Evolutionary conservation across 2,888 invertebrate genomes (phyloP).

Genomic region (Volucella inanis): DNA sequence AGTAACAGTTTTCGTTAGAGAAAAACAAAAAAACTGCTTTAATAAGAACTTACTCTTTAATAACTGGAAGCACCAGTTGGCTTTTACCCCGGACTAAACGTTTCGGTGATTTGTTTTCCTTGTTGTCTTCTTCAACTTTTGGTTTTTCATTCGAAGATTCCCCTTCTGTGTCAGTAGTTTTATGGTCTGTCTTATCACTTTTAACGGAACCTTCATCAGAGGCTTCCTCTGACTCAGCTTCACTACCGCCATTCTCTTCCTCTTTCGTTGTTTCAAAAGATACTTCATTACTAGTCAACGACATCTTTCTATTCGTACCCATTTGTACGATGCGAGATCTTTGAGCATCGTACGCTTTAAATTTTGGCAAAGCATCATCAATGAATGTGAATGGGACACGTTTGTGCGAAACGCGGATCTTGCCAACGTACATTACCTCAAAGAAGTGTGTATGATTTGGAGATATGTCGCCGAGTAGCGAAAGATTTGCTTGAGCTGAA

Average conservation of each 20-base stretch:
- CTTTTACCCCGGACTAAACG: conserved; percentile 80
- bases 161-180: conserved; percentile 73
- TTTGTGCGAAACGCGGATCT: conserved; percentile 93
- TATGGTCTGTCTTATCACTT: conserved; percentile 48
- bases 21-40: too few relatives aligned
- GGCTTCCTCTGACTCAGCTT: conserved; percentile 52
- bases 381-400: conserved; percentile 93
- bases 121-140: conserved; percentile 76
- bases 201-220: conserved; percentile 64
- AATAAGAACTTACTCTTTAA: conserved; percentile 80
- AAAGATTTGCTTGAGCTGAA: conserved; percentile 82
- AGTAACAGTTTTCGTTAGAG: background rate
- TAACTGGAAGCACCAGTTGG: conserved; percentile 80
- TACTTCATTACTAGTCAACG: conserved; percentile 80
- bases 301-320: conserved; percentile 80
- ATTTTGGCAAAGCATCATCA: conserved; percentile 94
- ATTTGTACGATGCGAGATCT: conserved; percentile 83
- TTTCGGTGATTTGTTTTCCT: conserved; percentile 81
- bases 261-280: conserved; percentile 75
- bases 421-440: conserved; percentile 95
- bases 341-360: conserved; percentile 90
- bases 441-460: conserved; percentile 95
- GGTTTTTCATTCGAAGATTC: conserved; percentile 48
- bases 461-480: conserved; percentile 87
- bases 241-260: conserved; percentile 77